phyloP scores from a whole-genome alignment of 2,888 invertebrate genomes.

The Anarsia innoxiella region DNA sequence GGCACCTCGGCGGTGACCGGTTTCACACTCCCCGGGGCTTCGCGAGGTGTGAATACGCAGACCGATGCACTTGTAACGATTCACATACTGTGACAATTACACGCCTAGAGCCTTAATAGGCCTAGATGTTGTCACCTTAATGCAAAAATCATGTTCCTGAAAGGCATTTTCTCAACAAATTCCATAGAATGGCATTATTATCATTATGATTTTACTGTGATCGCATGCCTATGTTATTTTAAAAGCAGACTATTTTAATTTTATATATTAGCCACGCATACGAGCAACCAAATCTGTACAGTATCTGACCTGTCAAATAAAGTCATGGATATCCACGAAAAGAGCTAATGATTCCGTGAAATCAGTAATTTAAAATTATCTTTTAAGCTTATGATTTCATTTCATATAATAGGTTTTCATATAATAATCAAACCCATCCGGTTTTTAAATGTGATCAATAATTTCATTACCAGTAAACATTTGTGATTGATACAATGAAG shows the following conservation, averaged over 20 bases:
- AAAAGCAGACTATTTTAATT: too few relatives aligned
- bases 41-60: conserved; percentile 58
- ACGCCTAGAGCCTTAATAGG: conserved; percentile 19
- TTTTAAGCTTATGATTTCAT: conserved; percentile 30
- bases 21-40: conserved; percentile 50
- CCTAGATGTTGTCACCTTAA: conserved; percentile 7
- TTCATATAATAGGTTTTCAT: conserved; percentile 23
- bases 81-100: conserved; percentile 44
- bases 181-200: too few relatives aligned
- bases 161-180: too few relatives aligned
- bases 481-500: too few relatives aligned
- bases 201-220: too few relatives aligned
- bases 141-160: conserved; percentile 13
- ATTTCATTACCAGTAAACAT: conserved; percentile 36
- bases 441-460: conserved; percentile 29
- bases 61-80: conserved; percentile 41
- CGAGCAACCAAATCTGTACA: conserved; percentile 26
- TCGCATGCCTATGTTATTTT: too few relatives aligned
- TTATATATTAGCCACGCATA: conserved; percentile 39
- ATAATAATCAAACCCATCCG: conserved; percentile 24
- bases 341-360: conserved; percentile 48
- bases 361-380: conserved; percentile 55
- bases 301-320: conserved; percentile 37
- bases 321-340: conserved; percentile 35
- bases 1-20: conserved; percentile 30